Base-by-base conservation (phyloP, 2,888 invertebrate species). In the Papilio gigon region DNA sequence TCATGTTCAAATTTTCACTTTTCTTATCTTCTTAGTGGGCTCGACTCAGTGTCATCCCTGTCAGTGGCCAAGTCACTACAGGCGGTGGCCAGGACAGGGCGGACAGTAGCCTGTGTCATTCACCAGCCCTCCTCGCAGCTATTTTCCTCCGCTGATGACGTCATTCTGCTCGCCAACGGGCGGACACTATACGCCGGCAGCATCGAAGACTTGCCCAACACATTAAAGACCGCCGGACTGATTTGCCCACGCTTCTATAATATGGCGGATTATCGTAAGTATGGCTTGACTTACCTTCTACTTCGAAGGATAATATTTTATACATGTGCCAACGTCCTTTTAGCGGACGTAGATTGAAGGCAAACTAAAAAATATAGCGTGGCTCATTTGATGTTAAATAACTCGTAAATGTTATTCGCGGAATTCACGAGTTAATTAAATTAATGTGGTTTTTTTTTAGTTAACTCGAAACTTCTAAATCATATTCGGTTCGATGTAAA, bases 61-160 rank as follows among this genome's bases (percentile, higher is more conserved):
- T 95, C 93, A 59, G 93, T 94, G 58, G 92, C 94, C 1, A 88
- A 89, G 1, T 89, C 95, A 5, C 86, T 96, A 17, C 93, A 93
- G 73, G 88, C 92, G 9, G 92, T 96, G 63, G 94, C 95, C 0
- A 87, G 89, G 17, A 88, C 88, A 20, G 96, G 96, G 0, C 91
- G 95, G 47, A 95, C 95, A 0, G 93, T 96, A 6, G 94, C 95
- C 20, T 96, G 96, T 77, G 94, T 95, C n/a, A 93, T 96, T 72
- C 96, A 96, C 86, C 96, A 96, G 78, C 96, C 96, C 0, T 95
- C 95, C 44, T 96, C 96, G 50, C 94, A 94, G 72, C 93, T 96
- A 63, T 95, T 95, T 84, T 93, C 94, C 62, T 93, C 93, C 75
- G 96, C 96, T 74, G 96, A 96, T 82, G 94, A 96, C 88, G 86